A percentile compares a stretch with the other conserved stretches of the same genome.
phyloP scores from a whole-genome alignment of 2,113 vertebrate species.

The Charina bottae region DNA sequence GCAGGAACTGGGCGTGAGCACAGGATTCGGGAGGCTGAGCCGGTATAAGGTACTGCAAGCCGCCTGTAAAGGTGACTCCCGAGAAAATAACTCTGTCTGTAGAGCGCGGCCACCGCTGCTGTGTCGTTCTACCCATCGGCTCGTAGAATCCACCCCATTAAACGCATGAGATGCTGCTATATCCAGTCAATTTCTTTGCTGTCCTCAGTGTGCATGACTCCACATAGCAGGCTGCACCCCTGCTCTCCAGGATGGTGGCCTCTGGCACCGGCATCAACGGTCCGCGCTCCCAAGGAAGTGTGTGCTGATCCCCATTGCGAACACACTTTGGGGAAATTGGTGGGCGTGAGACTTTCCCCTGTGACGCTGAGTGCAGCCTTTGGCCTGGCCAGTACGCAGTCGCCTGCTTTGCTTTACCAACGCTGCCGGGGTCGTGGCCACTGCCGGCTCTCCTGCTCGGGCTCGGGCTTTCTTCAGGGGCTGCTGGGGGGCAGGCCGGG shows the following conservation, averaged over 20 bases:
- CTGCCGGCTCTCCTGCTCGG: background rate
- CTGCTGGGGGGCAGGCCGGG: background rate
- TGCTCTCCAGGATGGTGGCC: background rate
- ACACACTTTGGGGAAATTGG: background rate
- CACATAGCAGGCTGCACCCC: background rate
- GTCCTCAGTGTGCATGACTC: accelerated
- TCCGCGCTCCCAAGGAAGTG: background rate
- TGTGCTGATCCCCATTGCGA: background rate
- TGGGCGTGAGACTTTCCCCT: background rate
- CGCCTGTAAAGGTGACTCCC: too few species aligned
- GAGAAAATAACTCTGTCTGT: too few species aligned
- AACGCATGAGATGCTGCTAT: background rate
- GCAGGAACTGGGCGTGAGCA: too few species aligned
- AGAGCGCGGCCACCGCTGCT: too few species aligned
- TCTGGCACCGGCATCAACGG: background rate
- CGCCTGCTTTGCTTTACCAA: too few species aligned
- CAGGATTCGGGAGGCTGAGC: too few species aligned
- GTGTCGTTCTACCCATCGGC: background rate
- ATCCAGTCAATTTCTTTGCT: background rate
- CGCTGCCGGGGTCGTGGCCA: background rate
- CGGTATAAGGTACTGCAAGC: too few species aligned
- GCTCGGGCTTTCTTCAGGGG: too few species aligned
- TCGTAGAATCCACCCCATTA: background rate
- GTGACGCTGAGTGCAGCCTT: background rate
- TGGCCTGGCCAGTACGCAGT: too few species aligned